Conservation (phyloP, 2,113 vertebrate species). For the Crotalus viridis region DNA sequence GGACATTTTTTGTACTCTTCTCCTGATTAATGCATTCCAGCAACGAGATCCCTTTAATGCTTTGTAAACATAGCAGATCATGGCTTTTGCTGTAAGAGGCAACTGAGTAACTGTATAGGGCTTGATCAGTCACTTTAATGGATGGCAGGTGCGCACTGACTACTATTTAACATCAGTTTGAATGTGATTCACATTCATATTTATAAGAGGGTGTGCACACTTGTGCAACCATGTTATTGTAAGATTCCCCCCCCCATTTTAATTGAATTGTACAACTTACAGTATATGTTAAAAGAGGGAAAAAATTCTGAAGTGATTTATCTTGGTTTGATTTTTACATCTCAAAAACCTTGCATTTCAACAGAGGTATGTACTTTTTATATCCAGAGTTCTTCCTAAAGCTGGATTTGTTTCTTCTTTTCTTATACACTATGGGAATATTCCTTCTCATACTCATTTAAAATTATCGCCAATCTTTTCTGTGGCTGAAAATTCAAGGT, state of each 20-base stretch:
- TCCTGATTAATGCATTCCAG: not conserved
- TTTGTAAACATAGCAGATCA: not conserved
- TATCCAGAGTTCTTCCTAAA: not conserved
- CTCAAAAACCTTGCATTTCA: not conserved
- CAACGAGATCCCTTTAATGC: not conserved
- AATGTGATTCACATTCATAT: not conserved
- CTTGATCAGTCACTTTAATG: not conserved
- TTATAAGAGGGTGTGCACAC: not conserved
- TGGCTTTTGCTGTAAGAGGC: not conserved
- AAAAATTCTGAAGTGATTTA: not conserved
- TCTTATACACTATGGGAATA: not conserved
- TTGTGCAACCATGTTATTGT: not conserved
- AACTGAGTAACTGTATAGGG: not conserved
- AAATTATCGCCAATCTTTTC: not conserved
- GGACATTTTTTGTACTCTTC: not conserved
- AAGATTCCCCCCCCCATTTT: not conserved
- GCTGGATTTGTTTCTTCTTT: not conserved
- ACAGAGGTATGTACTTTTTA: not conserved
- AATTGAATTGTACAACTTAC: not conserved
- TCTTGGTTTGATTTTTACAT: not conserved
- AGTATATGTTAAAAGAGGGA: not conserved
- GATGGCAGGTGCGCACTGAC: not conserved
- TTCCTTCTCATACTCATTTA: not conserved
- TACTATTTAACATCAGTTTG: not conserved
- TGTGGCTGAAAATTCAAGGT: not conserved